These are phyloP conservation scores for Indicator maculatus DNA, from an alignment of 2,113 vertebrate genomes.

Conservation along the genomic window DNA sequence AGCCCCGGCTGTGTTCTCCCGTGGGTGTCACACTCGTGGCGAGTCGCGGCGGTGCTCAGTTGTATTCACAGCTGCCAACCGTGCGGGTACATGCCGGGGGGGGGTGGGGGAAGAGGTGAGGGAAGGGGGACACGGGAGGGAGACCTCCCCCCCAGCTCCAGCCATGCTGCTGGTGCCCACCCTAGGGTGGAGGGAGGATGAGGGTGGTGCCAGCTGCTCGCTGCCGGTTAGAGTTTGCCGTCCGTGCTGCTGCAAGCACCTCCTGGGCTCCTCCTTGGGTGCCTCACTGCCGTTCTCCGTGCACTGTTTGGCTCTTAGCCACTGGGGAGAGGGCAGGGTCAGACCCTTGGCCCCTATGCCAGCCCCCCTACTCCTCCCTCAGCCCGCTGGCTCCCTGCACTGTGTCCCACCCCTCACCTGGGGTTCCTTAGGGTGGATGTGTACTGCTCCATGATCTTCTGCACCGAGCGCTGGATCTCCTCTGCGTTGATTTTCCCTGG, in stretches of 20 bases:
- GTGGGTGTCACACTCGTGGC: accelerated
- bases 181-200: accelerated
- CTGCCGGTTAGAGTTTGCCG: not conserved
- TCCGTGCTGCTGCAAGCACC: not conserved
- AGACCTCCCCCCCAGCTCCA: not conserved
- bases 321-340: not conserved
- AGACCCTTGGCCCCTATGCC: not conserved
- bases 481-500: not conserved
- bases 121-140: not conserved
- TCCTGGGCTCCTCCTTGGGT: not conserved
- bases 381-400: not conserved
- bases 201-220: accelerated
- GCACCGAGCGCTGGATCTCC: conserved; percentile 5
- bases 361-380: no score
- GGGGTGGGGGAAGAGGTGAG: accelerated
- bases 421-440: not conserved
- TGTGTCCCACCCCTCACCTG: not conserved
- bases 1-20: not conserved
- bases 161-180: accelerated
- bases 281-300: accelerated
- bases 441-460: conserved; percentile 35
- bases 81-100: accelerated
- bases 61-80: not conserved
- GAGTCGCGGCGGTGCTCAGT: not conserved
- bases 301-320: not conserved